Evolutionary conservation across 2,113 vertebrate genomes (phyloP), one percentile per base, ranked within the genome.

Genomic region (Calyptomena viridis): DNA sequence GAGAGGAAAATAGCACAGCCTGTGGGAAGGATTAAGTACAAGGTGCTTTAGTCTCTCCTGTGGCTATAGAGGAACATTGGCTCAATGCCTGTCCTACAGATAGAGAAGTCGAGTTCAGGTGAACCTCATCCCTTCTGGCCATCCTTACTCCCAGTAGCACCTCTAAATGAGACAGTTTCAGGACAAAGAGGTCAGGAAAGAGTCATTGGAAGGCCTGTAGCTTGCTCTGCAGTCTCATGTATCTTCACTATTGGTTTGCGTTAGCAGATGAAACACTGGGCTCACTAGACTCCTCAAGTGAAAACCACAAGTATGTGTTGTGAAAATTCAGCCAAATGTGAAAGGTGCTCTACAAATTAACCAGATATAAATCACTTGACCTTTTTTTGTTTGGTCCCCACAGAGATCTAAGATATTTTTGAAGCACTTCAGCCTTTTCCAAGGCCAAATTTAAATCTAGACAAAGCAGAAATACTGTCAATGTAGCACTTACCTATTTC

Each of bases 291-390:
- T 88, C 33, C 44, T 86, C 31, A 28, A 64, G 62, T 40, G 55
- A 82, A 91, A 95, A 44, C 62, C 21, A 1, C 44, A 93, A 73
- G 30, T 25, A 50, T 37, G 24, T 82, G 67, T 79, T 83, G 62
- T 35, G 72, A 90, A 93, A 95, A 87, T 76, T 96, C 67, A 83
- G 88, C 67, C 72, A 83, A 90, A 87, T 85, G 31, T 66, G 75
- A 82, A 75, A 91, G 82, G 37, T 91, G 37, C 28, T 90, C 18
- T 82, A 66, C 49, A 83, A 91, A 87, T 90, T 76, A 93, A 69
- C 24, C 28, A 52, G 44, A 68, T 19, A 37, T 68, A 75, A 87
- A 84, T 72, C 31, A 56, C 30, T n/a, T 0, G 0, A 66, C 22
- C 8, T 37, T 37, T 33, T 56, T 55, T 72, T 52, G 77, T 90